Conservation (phyloP, 2,113 vertebrate genomes). For the Phaethornis superciliosus region DNA sequence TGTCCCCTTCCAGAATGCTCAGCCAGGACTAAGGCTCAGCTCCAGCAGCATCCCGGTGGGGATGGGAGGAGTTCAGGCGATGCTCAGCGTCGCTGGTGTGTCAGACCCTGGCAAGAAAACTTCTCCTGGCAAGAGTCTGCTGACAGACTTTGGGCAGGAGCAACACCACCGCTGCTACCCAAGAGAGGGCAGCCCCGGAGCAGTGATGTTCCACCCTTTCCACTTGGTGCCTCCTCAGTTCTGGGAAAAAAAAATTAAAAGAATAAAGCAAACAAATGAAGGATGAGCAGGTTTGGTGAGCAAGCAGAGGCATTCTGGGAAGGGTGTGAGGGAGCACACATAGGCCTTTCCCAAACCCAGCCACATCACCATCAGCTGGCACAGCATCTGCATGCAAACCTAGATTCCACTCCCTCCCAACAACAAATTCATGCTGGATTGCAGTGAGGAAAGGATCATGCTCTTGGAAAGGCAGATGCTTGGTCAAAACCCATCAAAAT, state of each 20-base stretch:
- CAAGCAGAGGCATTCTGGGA: rapidly evolving
- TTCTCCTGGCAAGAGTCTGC: neutral
- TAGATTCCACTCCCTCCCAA: neutral
- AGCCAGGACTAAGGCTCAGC: rapidly evolving
- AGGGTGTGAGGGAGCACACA: neutral
- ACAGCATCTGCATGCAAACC: rapidly evolving
- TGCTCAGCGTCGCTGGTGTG: neutral
- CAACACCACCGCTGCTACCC: neutral
- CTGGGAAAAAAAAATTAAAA: neutral
- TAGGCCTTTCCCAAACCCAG: neutral
- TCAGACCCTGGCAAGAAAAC: neutral
- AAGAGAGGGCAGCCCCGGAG: neutral
- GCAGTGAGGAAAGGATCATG: neutral
- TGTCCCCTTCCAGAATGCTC: neutral
- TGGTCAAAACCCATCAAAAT: neutral
- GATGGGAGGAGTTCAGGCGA: rapidly evolving
- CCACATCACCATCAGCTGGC: neutral
- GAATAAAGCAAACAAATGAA: neutral
- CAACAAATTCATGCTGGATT: neutral
- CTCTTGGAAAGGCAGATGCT: rapidly evolving
- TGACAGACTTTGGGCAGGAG: neutral
- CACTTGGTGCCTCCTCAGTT: rapidly evolving
- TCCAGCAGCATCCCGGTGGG: neutral
- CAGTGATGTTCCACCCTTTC: rapidly evolving
- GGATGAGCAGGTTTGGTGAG: neutral